A percentile compares a stretch with the other conserved stretches of the same genome.
These are phyloP conservation scores for Eupithecia dodoneata DNA, from an alignment of 2,888 invertebrate genomes.

Conservation along the genomic window DNA sequence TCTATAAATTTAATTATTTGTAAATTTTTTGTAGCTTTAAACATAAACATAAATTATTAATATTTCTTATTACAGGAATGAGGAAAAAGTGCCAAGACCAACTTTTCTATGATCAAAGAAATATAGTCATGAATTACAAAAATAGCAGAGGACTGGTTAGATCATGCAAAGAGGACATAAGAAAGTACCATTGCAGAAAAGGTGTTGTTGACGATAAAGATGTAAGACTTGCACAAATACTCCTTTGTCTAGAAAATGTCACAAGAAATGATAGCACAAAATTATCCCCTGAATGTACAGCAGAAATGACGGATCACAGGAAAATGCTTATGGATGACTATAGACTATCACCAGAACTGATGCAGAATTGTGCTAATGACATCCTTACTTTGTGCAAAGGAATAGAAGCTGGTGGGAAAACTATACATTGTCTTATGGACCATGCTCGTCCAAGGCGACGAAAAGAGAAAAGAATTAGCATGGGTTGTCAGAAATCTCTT, in stretches of 20 bases:
- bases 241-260: constrained; percentile 95
- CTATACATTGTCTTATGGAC: constrained; percentile 98
- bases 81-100: constrained; percentile 91
- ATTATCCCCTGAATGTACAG: constrained; percentile 90
- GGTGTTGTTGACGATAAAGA: constrained; percentile 92
- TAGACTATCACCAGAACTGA: constrained; percentile 95
- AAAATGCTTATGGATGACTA: constrained; percentile 97
- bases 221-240: constrained; percentile 93
- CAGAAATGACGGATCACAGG: constrained; percentile 96
- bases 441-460: constrained; percentile 88
- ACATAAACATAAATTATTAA: neutral
- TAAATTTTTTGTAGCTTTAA: neutral
- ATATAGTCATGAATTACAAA: constrained; percentile 95
- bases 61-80: constrained; percentile 71
- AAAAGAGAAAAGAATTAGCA: constrained; percentile 87
- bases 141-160: constrained; percentile 94
- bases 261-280: constrained; percentile 88
- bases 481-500: constrained; percentile 90
- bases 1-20: neutral
- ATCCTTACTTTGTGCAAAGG: constrained; percentile 90
- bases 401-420: constrained; percentile 92
- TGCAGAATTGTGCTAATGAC: constrained; percentile 93
- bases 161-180: constrained; percentile 95
- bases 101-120: constrained; percentile 92
- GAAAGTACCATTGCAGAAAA: constrained; percentile 92